Evolutionary conservation across 2,113 vertebrate genomes (phyloP), one percentile per base, ranked within the genome.

Genomic region (Picathartes gymnocephalus): DNA sequence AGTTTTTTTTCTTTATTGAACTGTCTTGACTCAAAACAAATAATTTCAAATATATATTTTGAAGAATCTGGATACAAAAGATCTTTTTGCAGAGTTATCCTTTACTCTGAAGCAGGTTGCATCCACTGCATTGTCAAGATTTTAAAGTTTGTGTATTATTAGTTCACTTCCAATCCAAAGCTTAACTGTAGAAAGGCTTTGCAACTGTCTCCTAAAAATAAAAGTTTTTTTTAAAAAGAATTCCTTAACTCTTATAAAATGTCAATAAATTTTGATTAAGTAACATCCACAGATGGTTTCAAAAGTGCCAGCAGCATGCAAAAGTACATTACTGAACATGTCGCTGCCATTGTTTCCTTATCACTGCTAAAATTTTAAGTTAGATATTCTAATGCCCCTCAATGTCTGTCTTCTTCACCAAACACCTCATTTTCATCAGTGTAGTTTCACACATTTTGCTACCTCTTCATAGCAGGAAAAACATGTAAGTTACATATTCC

Each of bases 171-270:
- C 20, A 70, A 23, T 50, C 6, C 7, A 19, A 57, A 78, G 9
- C 39, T 81, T 79, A 86, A 79, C 17, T 50, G 20, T 53, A 15
- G 53, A 78, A 88, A 47, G 50, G 1, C 11, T 78, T 23, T 65
- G 3, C 9, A 80, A 48, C 10, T 1, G 15, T 44, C 33, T 19
- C 31, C 20, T 31, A 66, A 53, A 78, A 53, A 37, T 2, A 61
- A 11, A 1, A 48, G 0, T 0, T 0, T 70, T 62, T 62, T 53
- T 81, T 42, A 35, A 37, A 71, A 47, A 7, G 11, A 50, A 8
- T 40, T 40, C 19, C 18, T 19, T 57, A 48, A 40, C 12, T 77
- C 20, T 8, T 25, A 47, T 7, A 37, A 83, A 86, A 81, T 39
- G 11, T n/a, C 15, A 69, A 37, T 35, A 65, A 21, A 37, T 60